Base-by-base conservation (phyloP, 2,797 vertebrate species). In the Acipenser transmontanus region DNA sequence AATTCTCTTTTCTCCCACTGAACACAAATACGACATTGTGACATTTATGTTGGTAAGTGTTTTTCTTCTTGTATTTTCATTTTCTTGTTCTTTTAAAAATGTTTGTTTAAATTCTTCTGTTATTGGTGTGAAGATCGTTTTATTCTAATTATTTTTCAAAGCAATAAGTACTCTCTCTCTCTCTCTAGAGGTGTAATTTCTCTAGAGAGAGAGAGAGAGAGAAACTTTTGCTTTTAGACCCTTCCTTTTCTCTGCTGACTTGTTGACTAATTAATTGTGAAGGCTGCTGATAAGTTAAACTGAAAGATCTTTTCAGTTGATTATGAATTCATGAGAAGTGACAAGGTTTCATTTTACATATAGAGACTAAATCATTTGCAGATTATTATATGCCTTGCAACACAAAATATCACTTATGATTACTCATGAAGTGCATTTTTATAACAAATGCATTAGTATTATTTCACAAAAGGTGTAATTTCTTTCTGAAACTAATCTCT, bases 401-500 rank as follows among this genome's bases (percentile, higher is more conserved):
- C 66, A 68, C 34, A 47, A 63, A 68, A 73, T 64, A 71, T 54
- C 66, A 66, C 57, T 54, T 13, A 57, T 69, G 69, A 70, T 69
- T 63, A 72, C 61, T 68, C 59, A 62, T 61, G 17, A 67, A 49
- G 57, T 47, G 50, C 13, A 65, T 73, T 49, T 59, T 67, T 73
- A 68, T 74, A 73, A 73, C 68, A 70, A 74, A 77, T 73, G 73
- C 70, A 71, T 72, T 72, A 70, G 68, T 69, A 64, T 77, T 74
- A 70, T 64, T 73, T 73, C 66, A 71, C 73, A 66, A 65, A 72
- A 64, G 74, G 68, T 75, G 74, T 7, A 14, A 68, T 67, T 69
- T 78, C 74, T 70, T 60, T 67, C 68, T 66, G 62, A 71, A 34
- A 34, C 67, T 84, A 83, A 83, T 76, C 71, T 72, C 77, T 85